Base-by-base conservation (phyloP, 2,113 vertebrate genomes). In the Ophthalmolycus amberensis region DNA sequence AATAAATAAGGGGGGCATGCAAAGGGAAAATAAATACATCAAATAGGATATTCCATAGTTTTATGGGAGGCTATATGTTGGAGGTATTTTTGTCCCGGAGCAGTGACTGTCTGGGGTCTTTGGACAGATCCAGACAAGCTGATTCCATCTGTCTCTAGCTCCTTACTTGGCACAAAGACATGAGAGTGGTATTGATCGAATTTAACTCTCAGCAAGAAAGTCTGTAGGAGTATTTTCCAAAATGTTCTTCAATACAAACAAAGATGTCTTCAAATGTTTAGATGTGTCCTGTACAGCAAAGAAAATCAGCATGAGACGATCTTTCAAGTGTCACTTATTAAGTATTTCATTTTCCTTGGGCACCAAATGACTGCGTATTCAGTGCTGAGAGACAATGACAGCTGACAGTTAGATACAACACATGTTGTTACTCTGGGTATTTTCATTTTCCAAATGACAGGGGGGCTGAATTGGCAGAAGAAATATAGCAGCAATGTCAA, bases 371-470 rank as follows among this genome's bases (percentile, higher is more conserved):
- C 9, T 52, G 50, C 9, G 54, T 25, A 12, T 56, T 46, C 38
- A 62, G 18, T 52, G 38, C 63, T 46, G 64, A 77, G 22, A 34
- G 44, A 67, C 44, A 71, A 59, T 32, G 64, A 54, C 72, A 76
- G 80, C 46, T 79, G 70, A 81, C 12, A 71, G 9, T 52, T 62
- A 44, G 44, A 46, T 46, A 46, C 44, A 46, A 14, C 42, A 44
- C 14, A 14, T 44, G 42, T 12, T 44, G 42, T 12, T 46, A 16
- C 44, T 15, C 8, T 37, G 64, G 37, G 65, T 66, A 27, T 56
- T 68, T 73, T 64, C 38, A 14, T 59, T 77, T 74, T 48, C 66
- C 27, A 6, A 34, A 18, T 52, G 29, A 12, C 78, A 79, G 75
- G 59, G 59, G 79, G 54, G 37, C 71, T 60, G 37, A 74, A 40